phyloP scores from a whole-genome alignment of 2,797 vertebrate species.

The Anableps anableps region DNA sequence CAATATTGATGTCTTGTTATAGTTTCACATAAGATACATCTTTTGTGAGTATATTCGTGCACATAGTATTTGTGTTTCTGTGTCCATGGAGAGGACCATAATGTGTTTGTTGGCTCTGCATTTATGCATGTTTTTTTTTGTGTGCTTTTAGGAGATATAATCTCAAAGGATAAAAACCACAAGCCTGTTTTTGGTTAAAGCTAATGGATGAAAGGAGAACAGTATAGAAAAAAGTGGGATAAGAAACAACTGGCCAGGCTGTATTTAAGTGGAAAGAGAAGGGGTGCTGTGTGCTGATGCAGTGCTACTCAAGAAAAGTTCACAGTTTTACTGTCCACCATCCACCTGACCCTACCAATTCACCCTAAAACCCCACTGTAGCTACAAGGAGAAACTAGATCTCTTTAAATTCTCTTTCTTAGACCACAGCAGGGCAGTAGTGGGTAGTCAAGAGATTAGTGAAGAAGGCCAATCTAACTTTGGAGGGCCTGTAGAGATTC shows the following conservation, averaged over 20 bases:
- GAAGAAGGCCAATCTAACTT: not conserved
- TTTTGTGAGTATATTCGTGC: not conserved
- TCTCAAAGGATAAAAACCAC: slow-evolving; percentile 57
- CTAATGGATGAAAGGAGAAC: slow-evolving; percentile 38
- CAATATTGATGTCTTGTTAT: slow-evolving; percentile 10
- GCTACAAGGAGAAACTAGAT: slow-evolving; percentile 62
- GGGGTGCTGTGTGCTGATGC: slow-evolving; percentile 64
- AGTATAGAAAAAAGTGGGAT: slow-evolving; percentile 26
- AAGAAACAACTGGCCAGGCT: slow-evolving; percentile 61
- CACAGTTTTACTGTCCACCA: slow-evolving; percentile 44
- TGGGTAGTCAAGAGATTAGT: not conserved
- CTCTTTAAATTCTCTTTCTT: slow-evolving; percentile 45
- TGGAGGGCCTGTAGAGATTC: not conserved
- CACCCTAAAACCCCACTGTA: not conserved
- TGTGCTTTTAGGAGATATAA: slow-evolving; percentile 32
- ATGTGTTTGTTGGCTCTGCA: not conserved
- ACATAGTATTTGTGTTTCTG: slow-evolving; percentile 7
- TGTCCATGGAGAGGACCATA: not conserved
- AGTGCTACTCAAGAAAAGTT: slow-evolving; percentile 57
- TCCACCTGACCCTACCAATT: not conserved
- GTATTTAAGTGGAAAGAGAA: slow-evolving; percentile 56
- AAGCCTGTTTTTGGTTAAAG: slow-evolving; percentile 68
- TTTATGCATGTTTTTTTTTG: slow-evolving; percentile 7
- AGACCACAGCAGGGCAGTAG: not conserved
- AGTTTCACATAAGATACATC: not conserved